phyloP scores from a whole-genome alignment of 2,113 vertebrate species.

The Piprites chloris region DNA sequence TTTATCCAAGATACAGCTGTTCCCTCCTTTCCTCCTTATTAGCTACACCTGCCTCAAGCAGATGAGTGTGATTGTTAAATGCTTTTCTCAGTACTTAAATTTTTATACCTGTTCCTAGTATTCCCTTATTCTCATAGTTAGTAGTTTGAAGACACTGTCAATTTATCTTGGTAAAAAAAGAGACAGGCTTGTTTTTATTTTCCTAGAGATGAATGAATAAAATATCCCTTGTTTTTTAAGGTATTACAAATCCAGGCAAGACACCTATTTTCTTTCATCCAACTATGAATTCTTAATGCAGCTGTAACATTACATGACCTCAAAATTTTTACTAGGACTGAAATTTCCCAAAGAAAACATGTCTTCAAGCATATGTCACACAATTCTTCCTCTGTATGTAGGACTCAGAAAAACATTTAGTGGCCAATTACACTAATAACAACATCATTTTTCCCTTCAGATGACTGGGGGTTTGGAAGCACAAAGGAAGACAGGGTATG shows the following conservation, averaged over 20 bases:
- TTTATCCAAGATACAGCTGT: conserved; percentile 77
- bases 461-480: neutral
- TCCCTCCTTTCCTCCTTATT: conserved; percentile 70
- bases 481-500: neutral
- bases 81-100: conserved; percentile 27
- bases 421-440: neutral
- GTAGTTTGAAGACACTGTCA: neutral
- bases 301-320: neutral
- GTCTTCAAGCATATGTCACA: neutral
- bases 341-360: neutral
- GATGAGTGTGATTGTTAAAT: conserved; percentile 49
- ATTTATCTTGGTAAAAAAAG: conserved; percentile 9
- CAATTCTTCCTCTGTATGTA: neutral
- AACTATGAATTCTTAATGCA: neutral
- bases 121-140: neutral
- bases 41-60: conserved; percentile 66
- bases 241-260: neutral
- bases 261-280: neutral
- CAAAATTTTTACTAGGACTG: neutral
- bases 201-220: neutral
- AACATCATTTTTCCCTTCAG: neutral
- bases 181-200: neutral
- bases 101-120: neutral
- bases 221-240: neutral
- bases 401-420: neutral